Base-by-base conservation (phyloP, 2,888 invertebrate species). In the Argyresthia albistria region DNA sequence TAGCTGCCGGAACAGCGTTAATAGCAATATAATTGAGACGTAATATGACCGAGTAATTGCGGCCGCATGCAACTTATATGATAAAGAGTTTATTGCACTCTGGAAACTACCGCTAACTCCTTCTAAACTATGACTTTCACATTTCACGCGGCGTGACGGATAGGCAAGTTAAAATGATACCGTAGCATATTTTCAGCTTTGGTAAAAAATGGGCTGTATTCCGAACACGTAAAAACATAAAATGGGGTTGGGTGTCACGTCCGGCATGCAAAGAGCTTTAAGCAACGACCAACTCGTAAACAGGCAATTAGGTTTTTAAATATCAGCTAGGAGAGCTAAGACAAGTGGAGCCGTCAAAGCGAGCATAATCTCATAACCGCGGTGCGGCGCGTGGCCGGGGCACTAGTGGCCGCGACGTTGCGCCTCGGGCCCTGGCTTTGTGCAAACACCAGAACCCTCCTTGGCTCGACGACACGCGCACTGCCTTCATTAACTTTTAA, bases 281-380 rank as follows among this genome's bases (percentile, higher is more conserved):
- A 25, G 45, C 45, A 66, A 65, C 56, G 48, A 65, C 62, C 57
- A 62, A 65, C 65, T 64, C 61, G 63, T 63, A 67, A 73, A 73
- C 64, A 69, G 73, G 66, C 75, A 78, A 77, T 80, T 79, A 76
- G 67, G 68, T 67, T 74, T 76, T 75, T 65, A 73, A 77, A 76
- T 75, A 54, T 54, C 14, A 50, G 68, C 69, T 66, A 70, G 65
- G 63, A 63, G 61, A 60, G 67, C 62, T 37, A 39, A 60, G 62
- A 60, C 69, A 64, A 65, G 63, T 67, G 62, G 65, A 58, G 66
- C 69, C 73, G 76, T 79, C 81, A 81, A 81, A 83, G 81, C 76
- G 75, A 76, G 74, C 76, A 76, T 83, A 80, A 83, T 82, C 80
- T 80, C 80, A 82, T 83, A 82, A 83, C 79, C 70, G 72, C 70